Evolutionary conservation across 2,797 vertebrate species (phyloP), one percentile per base, ranked within the genome.

Genomic region (Anas bernieri): DNA sequence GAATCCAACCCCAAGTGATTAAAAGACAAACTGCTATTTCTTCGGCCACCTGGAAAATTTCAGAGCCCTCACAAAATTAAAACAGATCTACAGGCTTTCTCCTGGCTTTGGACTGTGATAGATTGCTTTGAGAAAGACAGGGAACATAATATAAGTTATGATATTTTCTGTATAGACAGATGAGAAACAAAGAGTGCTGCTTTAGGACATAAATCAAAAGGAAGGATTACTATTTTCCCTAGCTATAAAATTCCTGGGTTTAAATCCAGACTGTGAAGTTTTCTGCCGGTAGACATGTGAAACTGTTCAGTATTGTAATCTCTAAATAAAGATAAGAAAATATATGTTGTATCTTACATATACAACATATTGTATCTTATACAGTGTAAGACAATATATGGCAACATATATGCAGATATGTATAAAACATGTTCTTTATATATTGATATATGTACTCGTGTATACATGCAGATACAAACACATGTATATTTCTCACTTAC

Each of bases 61-160:
- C 26, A 46, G n/a, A 73, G 17, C 4, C 10, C 35, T 35, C 7
- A 33, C 0, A 28, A 6, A 46, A 72, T 72, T 39, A n/a, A 85
- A 79, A 63, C 25, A 45, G 8, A 70, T 21, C 8, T 54, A 15
- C 13, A 50, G 21, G 4, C 17, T 12, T 81, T 72, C 33, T 74
- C 3, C 22, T 54, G 35, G 9, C 17, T 69, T 80, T 48, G 16
- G 33, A 28, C 16, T 59, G 54, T 5, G 9, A 46, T 18, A 11
- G 11, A 54, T 45, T 72, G 5, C 6, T 43, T 5, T 70, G 9
- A 70, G 12, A 81, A 77, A 78, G 14, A 13, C 2, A n/a, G 11
- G 17, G 21, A 72, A 30, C 2, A 5, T 45, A 45, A 45, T 17
- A n/a, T 0, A 1, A 0, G 2, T 54, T 89, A 67, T 91, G 0